phyloP scores from a whole-genome alignment of 1,140 invertebrate species.

The Anoplophora glabripennis region DNA sequence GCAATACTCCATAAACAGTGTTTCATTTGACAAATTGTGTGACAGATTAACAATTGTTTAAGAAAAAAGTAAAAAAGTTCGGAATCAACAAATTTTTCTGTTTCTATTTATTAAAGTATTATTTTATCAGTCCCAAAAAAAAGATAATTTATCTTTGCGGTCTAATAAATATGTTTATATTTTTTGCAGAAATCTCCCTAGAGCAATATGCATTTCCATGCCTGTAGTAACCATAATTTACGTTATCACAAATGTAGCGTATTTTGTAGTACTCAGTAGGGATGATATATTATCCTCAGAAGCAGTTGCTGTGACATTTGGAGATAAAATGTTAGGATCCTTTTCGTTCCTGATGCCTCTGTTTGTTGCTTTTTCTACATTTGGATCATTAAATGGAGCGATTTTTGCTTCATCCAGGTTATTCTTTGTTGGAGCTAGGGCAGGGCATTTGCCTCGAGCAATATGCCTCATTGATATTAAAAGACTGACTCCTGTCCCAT shows the following conservation, averaged over 20 bases:
- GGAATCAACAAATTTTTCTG: too few relatives aligned
- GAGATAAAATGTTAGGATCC: slow-evolving; percentile 72
- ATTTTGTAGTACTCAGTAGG: slow-evolving; percentile 81
- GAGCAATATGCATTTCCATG: slow-evolving; percentile 88
- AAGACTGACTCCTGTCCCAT: slow-evolving; percentile 85
- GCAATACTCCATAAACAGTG: too few relatives aligned
- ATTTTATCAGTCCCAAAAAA: too few relatives aligned
- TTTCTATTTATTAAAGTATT: too few relatives aligned
- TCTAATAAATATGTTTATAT: slow-evolving; percentile 1
- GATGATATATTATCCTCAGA: slow-evolving; percentile 77
- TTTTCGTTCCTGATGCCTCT: slow-evolving; percentile 85
- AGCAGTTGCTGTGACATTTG: slow-evolving; percentile 91
- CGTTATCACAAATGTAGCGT: slow-evolving; percentile 85
- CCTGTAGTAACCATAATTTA: slow-evolving; percentile 87
- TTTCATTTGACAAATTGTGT: too few relatives aligned
- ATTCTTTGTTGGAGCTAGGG: slow-evolving; percentile 89
- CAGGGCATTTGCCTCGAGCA: slow-evolving; percentile 84
- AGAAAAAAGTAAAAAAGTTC: too few relatives aligned
- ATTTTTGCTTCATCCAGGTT: slow-evolving; percentile 84
- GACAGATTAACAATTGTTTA: too few relatives aligned
- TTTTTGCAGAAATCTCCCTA: slow-evolving; percentile 77
- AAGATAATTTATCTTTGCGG: too few relatives aligned
- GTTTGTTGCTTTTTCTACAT: slow-evolving; percentile 84
- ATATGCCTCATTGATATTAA: slow-evolving; percentile 85
- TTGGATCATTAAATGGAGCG: slow-evolving; percentile 83